Evolutionary conservation across 2,797 vertebrate genomes (phyloP).

Genomic region (Pogonophryne albipinna): DNA sequence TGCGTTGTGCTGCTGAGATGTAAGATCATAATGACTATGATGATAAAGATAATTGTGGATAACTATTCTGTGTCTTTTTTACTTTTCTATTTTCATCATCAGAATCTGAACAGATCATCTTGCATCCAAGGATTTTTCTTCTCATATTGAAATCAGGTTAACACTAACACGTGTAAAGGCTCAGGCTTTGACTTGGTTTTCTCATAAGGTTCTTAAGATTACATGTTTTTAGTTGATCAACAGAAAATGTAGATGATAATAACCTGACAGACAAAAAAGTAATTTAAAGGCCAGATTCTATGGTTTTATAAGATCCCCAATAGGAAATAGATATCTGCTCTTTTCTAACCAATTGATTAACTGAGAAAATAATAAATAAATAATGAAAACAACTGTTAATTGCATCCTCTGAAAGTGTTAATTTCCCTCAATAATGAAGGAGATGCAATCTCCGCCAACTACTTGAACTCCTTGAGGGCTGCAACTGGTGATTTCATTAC

Average conservation of each 20-base stretch:
- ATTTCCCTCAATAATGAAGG: not conserved
- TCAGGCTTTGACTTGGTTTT: not conserved
- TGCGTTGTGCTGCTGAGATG: constrained; percentile 71
- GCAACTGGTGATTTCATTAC: not conserved
- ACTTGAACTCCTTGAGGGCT: not conserved
- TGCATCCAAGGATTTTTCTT: not conserved
- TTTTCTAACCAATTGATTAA: not conserved
- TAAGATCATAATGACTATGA: constrained; percentile 55
- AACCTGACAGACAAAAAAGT: not conserved
- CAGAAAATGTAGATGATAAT: not conserved
- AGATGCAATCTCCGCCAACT: not conserved
- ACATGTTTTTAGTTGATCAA: not conserved
- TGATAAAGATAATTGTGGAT: constrained; percentile 77
- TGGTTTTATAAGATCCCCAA: too few species aligned
- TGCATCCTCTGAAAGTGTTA: not conserved
- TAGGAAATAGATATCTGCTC: not conserved
- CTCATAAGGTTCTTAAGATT: too few species aligned
- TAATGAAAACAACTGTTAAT: not conserved
- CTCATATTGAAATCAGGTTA: not conserved
- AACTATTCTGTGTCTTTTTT: constrained; percentile 31
- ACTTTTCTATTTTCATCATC: constrained; percentile 19
- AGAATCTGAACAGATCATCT: not conserved
- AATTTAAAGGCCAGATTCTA: too few species aligned
- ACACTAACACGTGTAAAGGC: not conserved
- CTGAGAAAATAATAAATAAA: not conserved